Evolutionary conservation across 1,140 invertebrate genomes (phyloP).

Genomic region (Euglossa dilemma): DNA sequence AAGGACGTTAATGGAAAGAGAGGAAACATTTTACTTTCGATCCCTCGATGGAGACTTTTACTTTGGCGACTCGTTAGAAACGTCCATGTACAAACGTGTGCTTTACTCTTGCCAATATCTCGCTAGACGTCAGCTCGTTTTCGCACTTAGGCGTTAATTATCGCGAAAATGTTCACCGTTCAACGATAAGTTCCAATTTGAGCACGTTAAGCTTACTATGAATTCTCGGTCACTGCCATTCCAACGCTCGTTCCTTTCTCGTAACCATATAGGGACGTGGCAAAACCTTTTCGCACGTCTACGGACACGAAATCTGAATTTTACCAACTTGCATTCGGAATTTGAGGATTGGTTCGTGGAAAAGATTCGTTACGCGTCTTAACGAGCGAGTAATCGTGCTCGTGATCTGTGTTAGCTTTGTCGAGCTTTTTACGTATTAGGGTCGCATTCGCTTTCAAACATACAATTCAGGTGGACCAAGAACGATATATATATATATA

Average conservation of each 20-base stretch:
- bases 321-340: not conserved
- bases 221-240: conserved; percentile 16
- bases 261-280: not conserved
- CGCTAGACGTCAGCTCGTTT: conserved; percentile 53
- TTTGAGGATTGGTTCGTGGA: not conserved
- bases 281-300: not conserved
- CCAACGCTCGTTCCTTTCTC: not conserved
- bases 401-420: conserved; percentile 24
- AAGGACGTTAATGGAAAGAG: not conserved
- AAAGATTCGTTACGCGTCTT: not conserved
- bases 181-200: conserved; percentile 21
- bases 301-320: not conserved
- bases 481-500: conserved; percentile 65
- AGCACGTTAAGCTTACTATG: not conserved
- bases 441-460: conserved; percentile 13
- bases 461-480: conserved; percentile 73
- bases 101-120: conserved; percentile 77
- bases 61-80: conserved; percentile 64
- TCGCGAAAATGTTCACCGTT: conserved; percentile 27
- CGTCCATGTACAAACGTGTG: conserved; percentile 78
- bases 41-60: not conserved
- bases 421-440: conserved; percentile 4
- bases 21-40: not conserved
- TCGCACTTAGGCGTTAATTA: conserved; percentile 33
- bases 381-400: not conserved